A percentile compares a stretch with the other conserved stretches of the same genome.
Evolutionary conservation across 1,140 invertebrate genomes (phyloP).

Genomic region (Zaprionus gabonicus): DNA sequence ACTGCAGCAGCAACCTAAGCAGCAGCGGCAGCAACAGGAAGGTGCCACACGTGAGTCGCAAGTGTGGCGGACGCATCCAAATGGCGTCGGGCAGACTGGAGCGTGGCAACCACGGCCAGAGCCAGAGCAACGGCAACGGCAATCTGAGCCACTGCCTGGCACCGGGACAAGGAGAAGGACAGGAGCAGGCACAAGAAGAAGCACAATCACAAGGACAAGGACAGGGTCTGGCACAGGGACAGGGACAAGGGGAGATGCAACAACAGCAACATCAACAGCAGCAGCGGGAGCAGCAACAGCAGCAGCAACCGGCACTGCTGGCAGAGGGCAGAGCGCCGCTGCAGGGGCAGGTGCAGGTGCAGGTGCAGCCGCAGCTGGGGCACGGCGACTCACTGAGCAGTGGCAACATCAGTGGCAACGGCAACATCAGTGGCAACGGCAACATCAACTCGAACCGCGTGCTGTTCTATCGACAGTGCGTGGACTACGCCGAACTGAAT

Average conservation of each 20-base stretch:
- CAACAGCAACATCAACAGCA: not conserved
- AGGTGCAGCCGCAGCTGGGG: constrained; percentile 22
- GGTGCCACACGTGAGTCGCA: constrained; percentile 10
- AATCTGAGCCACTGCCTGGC: not conserved
- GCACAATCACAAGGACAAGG: constrained; percentile 17
- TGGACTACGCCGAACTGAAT: constrained; percentile 17
- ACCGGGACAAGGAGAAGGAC: not conserved
- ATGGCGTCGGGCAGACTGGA: constrained; percentile 23
- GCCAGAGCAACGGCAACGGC: not conserved
- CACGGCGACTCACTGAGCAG: constrained; percentile 32
- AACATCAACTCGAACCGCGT: not conserved
- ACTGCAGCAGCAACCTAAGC: constrained; percentile 9
- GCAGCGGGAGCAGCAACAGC: not conserved
- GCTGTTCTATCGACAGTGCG: constrained; percentile 21
- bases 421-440: not conserved
- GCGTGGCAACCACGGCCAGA: not conserved
- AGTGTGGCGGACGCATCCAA: constrained; percentile 10
- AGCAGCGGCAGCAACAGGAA: constrained; percentile 7
- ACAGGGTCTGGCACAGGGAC: constrained; percentile 23
- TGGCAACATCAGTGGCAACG: not conserved
- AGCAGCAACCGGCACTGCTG: not conserved
- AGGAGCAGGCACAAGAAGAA: constrained; percentile 6
- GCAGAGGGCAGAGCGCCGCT: not conserved
- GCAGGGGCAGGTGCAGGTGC: constrained; percentile 7
- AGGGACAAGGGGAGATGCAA: not conserved